phyloP scores from a whole-genome alignment of 2,797 vertebrate species.

The Diplodus sargus region DNA sequence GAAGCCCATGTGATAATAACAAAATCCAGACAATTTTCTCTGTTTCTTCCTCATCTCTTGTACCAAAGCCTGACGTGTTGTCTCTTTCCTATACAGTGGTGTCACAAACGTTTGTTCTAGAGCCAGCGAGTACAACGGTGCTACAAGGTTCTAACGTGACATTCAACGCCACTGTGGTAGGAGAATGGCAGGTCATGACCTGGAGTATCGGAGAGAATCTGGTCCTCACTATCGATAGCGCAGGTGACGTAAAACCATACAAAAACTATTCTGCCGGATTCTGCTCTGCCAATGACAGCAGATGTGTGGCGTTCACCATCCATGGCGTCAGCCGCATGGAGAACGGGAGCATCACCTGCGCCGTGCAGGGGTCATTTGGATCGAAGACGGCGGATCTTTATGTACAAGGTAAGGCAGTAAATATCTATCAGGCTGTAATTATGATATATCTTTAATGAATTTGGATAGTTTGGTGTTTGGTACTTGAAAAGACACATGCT shows the following conservation, averaged over 20 bases:
- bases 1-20: background rate
- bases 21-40: background rate
- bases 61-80: background rate
- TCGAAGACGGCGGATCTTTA: slow-evolving; percentile 53
- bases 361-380: slow-evolving; percentile 21
- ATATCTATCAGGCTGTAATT: background rate
- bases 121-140: slow-evolving; percentile 58
- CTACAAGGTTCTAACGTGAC: slow-evolving; percentile 61
- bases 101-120: slow-evolving; percentile 52
- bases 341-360: slow-evolving; percentile 65
- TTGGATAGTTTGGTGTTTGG: background rate
- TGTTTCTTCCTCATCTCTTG: background rate
- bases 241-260: accelerated
- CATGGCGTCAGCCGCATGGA: slow-evolving; percentile 30
- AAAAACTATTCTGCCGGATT: slow-evolving; percentile 44
- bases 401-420: slow-evolving; percentile 76
- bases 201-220: slow-evolving; percentile 24
- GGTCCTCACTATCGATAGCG: slow-evolving; percentile 29
- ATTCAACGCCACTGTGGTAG: slow-evolving; percentile 72
- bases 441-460: background rate
- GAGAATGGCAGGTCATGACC: slow-evolving; percentile 54
- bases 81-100: slow-evolving; percentile 43
- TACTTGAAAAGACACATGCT: background rate
- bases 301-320: slow-evolving; percentile 76
- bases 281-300: slow-evolving; percentile 28